Conservation (phyloP, 2,797 vertebrate genomes). For the Lithobates sylvaticus region DNA sequence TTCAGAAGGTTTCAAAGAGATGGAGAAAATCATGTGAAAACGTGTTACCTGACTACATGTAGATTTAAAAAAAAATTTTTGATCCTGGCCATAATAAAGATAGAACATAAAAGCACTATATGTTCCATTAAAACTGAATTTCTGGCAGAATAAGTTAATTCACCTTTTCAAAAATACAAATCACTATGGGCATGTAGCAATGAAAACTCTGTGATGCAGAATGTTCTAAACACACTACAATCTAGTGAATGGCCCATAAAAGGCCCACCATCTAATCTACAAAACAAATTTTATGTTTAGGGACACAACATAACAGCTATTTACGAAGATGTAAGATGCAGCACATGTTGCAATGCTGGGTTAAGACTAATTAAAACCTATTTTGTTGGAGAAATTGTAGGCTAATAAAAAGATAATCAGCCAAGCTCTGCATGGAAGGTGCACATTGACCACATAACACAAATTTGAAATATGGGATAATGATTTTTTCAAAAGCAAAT, state of each 20-base stretch:
- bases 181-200: not conserved
- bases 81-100: no score
- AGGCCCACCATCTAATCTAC: not conserved
- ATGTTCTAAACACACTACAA: no score
- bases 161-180: not conserved
- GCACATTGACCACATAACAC: not conserved
- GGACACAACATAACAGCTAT: no score
- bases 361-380: not conserved
- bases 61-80: no score
- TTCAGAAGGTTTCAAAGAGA: no score
- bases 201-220: not conserved
- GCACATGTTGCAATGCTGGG: not conserved
- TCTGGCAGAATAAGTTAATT: no score
- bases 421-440: not conserved
- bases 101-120: no score
- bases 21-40: no score
- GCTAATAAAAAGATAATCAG: not conserved
- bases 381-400: not conserved
- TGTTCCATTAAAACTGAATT: no score
- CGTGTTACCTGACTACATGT: no score
- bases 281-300: not conserved
- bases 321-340: not conserved
- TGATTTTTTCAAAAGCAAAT: not conserved
- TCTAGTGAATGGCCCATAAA: not conserved
- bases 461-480: no score